Evolutionary conservation across 2,888 invertebrate genomes (phyloP).

Genomic region (Euproctis similis): DNA sequence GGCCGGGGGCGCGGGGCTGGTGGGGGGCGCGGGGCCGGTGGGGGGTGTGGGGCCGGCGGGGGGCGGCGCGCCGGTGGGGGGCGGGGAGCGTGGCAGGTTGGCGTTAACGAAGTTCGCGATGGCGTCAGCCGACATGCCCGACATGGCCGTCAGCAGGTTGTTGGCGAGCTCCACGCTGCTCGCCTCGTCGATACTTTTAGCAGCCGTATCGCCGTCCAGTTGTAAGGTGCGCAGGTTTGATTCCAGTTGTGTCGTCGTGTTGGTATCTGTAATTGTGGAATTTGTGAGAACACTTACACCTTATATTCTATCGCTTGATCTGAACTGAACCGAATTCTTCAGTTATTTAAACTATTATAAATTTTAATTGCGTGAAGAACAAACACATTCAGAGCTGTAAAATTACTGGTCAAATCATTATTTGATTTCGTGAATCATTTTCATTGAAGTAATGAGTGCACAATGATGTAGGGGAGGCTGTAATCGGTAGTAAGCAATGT

Average conservation of each 20-base stretch:
- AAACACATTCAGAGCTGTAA: too few species aligned
- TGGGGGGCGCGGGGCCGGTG: background rate
- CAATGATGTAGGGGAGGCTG: too few species aligned
- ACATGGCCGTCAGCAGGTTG: slow-evolving; percentile 58
- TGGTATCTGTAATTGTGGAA: slow-evolving; percentile 12
- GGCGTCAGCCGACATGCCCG: slow-evolving; percentile 44
- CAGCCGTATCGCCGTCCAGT: slow-evolving; percentile 8
- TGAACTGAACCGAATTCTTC: too few species aligned
- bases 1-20: background rate
- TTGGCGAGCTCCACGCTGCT: slow-evolving; percentile 38
- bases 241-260: slow-evolving; percentile 12
- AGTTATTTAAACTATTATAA: too few species aligned
- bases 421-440: too few species aligned
- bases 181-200: slow-evolving; percentile 19
- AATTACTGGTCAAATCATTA: too few species aligned
- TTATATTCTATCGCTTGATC: too few species aligned
- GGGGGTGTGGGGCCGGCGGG: background rate
- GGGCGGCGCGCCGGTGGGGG: slow-evolving; percentile 2
- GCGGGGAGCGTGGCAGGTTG: slow-evolving; percentile 21
- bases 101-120: slow-evolving; percentile 43
- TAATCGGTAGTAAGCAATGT: too few species aligned
- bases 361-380: too few species aligned
- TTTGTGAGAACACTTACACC: too few species aligned
- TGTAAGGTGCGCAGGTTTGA: slow-evolving; percentile 10
- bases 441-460: too few species aligned